Evolutionary conservation across 2,797 vertebrate genomes (phyloP).

Genomic region (Esox lucius): DNA sequence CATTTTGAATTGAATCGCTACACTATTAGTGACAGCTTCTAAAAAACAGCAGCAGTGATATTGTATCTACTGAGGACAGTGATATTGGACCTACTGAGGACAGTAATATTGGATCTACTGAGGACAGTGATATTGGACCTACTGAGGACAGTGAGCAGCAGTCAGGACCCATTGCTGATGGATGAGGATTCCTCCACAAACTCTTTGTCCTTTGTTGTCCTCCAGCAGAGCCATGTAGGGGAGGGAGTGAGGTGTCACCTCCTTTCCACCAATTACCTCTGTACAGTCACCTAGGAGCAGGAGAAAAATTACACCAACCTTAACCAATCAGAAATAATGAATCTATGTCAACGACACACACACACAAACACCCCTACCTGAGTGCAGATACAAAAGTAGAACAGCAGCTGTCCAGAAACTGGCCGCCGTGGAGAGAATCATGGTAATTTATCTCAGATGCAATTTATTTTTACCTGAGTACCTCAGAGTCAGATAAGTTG

Average conservation of each 20-base stretch:
- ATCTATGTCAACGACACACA: not conserved
- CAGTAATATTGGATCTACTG: conserved; percentile 48
- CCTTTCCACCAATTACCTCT: conserved; percentile 65
- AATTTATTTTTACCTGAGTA: not conserved
- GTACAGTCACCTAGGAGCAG: conserved; percentile 50
- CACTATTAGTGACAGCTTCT: not conserved
- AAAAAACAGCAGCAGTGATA: not conserved
- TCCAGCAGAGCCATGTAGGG: conserved; percentile 64
- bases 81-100: conserved; percentile 15
- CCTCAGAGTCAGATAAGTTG: not conserved
- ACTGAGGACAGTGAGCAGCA: conserved; percentile 64
- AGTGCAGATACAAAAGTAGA: conserved; percentile 28
- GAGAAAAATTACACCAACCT: not conserved
- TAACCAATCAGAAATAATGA: not conserved
- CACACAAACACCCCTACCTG: conserved; percentile 35
- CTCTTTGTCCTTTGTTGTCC: fast-evolving
- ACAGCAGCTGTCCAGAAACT: not conserved
- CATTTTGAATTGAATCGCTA: not conserved
- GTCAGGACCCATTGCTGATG: conserved; percentile 65
- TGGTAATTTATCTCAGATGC: conserved; percentile 38
- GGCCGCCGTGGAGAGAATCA: conserved; percentile 24
- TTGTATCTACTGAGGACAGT: too few species aligned
- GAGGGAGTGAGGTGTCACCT: conserved; percentile 62
- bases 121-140: conserved; percentile 21
- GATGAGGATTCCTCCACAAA: conserved; percentile 66